Percentiles rank a stretch among this genome's conserved stretches.
These are phyloP conservation scores for Vireo griseus DNA, from an alignment of 2,797 vertebrate species.

Conservation along the genomic window DNA sequence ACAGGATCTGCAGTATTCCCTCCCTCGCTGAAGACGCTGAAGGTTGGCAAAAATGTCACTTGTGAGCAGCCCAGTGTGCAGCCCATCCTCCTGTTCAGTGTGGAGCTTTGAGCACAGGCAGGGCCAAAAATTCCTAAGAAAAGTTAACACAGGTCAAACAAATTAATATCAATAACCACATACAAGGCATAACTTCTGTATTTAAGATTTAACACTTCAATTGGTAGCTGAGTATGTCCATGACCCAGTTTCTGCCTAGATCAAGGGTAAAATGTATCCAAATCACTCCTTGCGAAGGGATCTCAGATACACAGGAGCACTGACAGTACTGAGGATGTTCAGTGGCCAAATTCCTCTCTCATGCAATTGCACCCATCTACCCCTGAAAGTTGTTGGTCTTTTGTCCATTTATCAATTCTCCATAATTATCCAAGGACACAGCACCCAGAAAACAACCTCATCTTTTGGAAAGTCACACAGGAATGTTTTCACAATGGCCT, in stretches of 20 bases:
- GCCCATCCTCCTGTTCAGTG: neutral
- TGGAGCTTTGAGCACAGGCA: neutral
- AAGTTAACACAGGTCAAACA: neutral
- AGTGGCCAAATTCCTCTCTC: neutral
- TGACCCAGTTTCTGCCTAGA: neutral
- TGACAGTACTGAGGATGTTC: neutral
- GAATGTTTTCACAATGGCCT: neutral
- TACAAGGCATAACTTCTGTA: neutral
- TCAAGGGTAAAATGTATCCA: neutral
- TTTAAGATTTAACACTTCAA: neutral
- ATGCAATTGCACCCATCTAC: neutral
- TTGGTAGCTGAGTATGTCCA: neutral
- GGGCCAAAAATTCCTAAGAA: neutral
- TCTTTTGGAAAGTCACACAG: neutral
- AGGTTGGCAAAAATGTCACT: neutral
- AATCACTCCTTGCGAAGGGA: neutral
- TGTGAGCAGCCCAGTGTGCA: neutral
- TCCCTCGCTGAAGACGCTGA: neutral
- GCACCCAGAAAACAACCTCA: neutral
- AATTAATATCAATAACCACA: neutral
- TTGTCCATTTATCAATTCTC: neutral
- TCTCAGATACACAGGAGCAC: rapidly evolving
- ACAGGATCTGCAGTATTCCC: neutral
- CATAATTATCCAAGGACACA: neutral
- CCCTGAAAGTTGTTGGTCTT: neutral